These are phyloP conservation scores for Aleadryas rufinucha DNA, from an alignment of 2,113 vertebrate species.

Conservation along the genomic window DNA sequence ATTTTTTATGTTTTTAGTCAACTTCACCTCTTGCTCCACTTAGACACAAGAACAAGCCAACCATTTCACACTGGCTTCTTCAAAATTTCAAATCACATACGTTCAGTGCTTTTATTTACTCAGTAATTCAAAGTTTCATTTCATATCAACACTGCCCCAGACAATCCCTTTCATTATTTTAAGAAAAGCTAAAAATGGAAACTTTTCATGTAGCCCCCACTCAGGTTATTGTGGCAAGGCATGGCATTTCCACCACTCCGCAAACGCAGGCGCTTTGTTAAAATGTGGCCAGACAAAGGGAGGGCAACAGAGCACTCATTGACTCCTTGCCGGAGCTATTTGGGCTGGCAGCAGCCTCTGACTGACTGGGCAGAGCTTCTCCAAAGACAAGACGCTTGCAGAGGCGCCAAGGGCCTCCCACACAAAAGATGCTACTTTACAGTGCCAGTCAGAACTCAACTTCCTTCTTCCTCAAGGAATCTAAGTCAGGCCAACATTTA, in stretches of 20 bases:
- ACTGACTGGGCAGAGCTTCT: neutral
- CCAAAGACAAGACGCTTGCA: neutral
- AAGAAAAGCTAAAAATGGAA: constrained; percentile 14
- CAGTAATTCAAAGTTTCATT: neutral
- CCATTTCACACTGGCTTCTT: neutral
- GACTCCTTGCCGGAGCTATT: neutral
- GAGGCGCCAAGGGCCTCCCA: neutral
- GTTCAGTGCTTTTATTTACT: neutral
- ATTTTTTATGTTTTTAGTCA: neutral
- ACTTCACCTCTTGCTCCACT: neutral
- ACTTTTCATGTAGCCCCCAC: neutral
- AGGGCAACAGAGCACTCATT: neutral
- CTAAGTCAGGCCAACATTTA: neutral
- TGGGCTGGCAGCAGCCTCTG: neutral
- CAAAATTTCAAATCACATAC: neutral
- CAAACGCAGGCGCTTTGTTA: neutral
- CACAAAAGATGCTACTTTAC: neutral
- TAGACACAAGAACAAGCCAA: neutral
- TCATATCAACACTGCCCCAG: neutral
- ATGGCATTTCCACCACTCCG: neutral
- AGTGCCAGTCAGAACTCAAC: neutral
- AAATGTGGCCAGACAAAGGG: neutral
- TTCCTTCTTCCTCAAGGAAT: neutral
- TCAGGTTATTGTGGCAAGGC: neutral
- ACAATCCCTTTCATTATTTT: neutral